A percentile compares a stretch with the other conserved stretches of the same genome.
phyloP scores from a whole-genome alignment of 1,140 invertebrate species.

The Melitaea cinxia region DNA sequence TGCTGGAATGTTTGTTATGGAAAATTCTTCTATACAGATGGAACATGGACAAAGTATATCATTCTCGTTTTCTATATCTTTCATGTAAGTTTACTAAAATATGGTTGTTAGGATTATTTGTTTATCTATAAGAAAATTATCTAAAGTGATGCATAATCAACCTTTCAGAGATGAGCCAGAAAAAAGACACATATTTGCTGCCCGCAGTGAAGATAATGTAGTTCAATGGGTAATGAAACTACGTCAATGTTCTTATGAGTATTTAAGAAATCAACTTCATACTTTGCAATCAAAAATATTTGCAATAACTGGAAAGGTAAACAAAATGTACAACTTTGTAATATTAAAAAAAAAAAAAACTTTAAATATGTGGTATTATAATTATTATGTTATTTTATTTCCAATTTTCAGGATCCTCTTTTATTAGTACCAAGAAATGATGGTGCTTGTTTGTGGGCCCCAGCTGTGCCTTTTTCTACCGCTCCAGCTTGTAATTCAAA shows the following conservation, averaged over 20 bases:
- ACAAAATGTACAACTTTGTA: background rate
- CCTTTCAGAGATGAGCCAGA: conserved; percentile 83
- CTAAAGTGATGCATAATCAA: background rate
- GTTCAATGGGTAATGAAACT: conserved; percentile 84
- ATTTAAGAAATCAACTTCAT: conserved; percentile 82
- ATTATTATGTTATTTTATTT: background rate
- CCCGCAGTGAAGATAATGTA: conserved; percentile 84
- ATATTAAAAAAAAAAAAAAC: background rate
- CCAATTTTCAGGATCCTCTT: conserved; percentile 81
- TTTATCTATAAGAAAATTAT: background rate
- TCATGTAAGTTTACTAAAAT: conserved; percentile 66
- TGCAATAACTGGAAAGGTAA: conserved; percentile 70
- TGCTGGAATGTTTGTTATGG: conserved; percentile 85
- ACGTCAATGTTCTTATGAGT: conserved; percentile 84
- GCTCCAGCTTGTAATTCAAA: conserved; percentile 64
- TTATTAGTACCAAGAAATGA: conserved; percentile 85
- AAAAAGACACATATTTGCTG: conserved; percentile 85
- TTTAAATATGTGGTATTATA: too few relatives aligned
- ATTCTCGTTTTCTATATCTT: conserved; percentile 86
- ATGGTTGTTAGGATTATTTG: background rate
- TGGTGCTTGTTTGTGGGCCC: conserved; percentile 79
- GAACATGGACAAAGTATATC: conserved; percentile 83
- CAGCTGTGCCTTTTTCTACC: conserved; percentile 69
- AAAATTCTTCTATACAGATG: conserved; percentile 85
- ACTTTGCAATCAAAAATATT: conserved; percentile 83